Evolutionary conservation across 2,888 invertebrate genomes (phyloP).

Genomic region (Drosophila mayaguana): DNA sequence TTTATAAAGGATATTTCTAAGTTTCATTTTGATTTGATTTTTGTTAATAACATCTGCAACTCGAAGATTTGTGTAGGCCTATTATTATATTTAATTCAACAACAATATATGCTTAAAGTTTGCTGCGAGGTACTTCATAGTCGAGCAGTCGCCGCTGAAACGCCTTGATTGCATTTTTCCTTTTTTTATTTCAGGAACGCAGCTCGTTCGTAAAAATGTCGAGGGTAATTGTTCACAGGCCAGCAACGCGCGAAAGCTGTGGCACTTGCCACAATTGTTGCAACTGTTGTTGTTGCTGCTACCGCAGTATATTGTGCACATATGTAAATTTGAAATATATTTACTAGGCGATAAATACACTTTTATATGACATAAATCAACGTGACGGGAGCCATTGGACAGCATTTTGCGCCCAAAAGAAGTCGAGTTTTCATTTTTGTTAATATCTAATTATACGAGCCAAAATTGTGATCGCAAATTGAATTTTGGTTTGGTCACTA

Average conservation of each 20-base stretch:
- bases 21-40: too few relatives aligned
- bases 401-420: slow-evolving; percentile 21
- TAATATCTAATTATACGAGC: slow-evolving; percentile 65
- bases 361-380: slow-evolving; percentile 23
- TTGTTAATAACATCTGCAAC: too few relatives aligned
- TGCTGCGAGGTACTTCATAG: background rate
- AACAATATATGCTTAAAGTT: too few relatives aligned
- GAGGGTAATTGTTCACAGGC: slow-evolving; percentile 48
- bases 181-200: slow-evolving; percentile 1
- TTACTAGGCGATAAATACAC: slow-evolving; percentile 10
- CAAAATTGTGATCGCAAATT: slow-evolving; percentile 36
- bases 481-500: slow-evolving; percentile 7
- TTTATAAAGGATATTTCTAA: too few relatives aligned
- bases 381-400: slow-evolving; percentile 27
- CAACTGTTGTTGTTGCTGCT: slow-evolving; percentile 5
- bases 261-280: slow-evolving; percentile 25
- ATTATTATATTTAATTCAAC: too few relatives aligned
- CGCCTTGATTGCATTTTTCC: slow-evolving; percentile 9
- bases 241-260: slow-evolving; percentile 32
- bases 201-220: slow-evolving; percentile 42
- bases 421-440: slow-evolving; percentile 24
- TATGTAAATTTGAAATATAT: slow-evolving; percentile 41
- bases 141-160: background rate
- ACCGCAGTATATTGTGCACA: slow-evolving; percentile 17
- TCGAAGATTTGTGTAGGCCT: too few relatives aligned